These are phyloP conservation scores for Blomia tropicalis DNA, from an alignment of 2,888 invertebrate species.

Conservation along the genomic window DNA sequence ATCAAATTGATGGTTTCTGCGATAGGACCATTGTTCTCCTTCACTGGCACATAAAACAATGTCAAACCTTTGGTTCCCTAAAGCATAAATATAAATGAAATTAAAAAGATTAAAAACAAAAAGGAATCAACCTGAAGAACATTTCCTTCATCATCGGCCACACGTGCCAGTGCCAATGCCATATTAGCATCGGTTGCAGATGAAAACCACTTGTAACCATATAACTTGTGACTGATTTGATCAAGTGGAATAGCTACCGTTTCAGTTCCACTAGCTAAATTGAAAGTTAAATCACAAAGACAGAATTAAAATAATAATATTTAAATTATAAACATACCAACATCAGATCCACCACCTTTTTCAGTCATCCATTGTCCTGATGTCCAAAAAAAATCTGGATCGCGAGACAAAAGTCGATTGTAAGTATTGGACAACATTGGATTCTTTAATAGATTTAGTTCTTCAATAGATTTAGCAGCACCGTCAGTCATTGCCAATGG, in stretches of 20 bases:
- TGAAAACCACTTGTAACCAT: slow-evolving; percentile 46
- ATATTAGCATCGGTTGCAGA: slow-evolving; percentile 45
- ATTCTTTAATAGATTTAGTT: neutral
- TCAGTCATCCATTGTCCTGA: slow-evolving; percentile 49
- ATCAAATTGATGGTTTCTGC: slow-evolving; percentile 38
- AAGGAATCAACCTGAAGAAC: slow-evolving; percentile 20
- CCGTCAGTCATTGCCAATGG: slow-evolving; percentile 47
- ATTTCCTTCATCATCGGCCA: slow-evolving; percentile 36
- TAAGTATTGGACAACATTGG: slow-evolving; percentile 30
- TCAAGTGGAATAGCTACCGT: slow-evolving; percentile 38
- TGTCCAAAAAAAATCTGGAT: slow-evolving; percentile 42
- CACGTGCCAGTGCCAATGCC: slow-evolving; percentile 41
- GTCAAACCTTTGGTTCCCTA: slow-evolving; percentile 40
- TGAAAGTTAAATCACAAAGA: neutral
- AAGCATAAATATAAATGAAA: slow-evolving; percentile 18
- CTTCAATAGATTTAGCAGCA: slow-evolving; percentile 41
- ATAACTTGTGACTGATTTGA: slow-evolving; percentile 37
- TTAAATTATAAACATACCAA: slow-evolving; percentile 35
- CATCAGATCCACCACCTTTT: slow-evolving; percentile 43
- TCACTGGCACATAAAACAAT: slow-evolving; percentile 40
- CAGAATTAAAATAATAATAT: neutral
- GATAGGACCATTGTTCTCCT: slow-evolving; percentile 33
- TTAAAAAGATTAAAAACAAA: slow-evolving; percentile 2
- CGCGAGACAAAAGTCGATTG: slow-evolving; percentile 36
- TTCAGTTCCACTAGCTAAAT: slow-evolving; percentile 39